Conservation (phyloP, 64 coral and sea anemone genomes). For the Catalaphyllia jardinei region DNA sequence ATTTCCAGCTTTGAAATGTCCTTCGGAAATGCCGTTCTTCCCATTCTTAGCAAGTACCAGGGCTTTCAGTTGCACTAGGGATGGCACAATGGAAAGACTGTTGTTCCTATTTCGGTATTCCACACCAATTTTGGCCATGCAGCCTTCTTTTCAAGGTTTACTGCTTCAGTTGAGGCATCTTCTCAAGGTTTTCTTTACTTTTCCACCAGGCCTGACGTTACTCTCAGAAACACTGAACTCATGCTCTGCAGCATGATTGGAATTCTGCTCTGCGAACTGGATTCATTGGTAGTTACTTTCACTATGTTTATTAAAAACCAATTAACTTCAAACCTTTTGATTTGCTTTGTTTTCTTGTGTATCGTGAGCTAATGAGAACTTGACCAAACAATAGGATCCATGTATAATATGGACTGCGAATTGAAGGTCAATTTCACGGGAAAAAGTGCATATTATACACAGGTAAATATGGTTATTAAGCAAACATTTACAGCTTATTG, state of each 20-base stretch:
- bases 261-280: neutral
- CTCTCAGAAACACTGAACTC: too few species aligned
- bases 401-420: too few species aligned
- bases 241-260: neutral
- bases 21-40: conserved; percentile 28
- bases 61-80: conserved; percentile 29
- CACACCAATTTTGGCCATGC: neutral
- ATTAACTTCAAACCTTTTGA: too few species aligned
- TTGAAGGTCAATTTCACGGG: too few species aligned
- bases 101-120: conserved; percentile 1
- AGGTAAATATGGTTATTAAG: too few species aligned
- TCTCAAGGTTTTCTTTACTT: neutral
- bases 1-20: conserved; percentile 12
- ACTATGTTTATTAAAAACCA: too few species aligned
- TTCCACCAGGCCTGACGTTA: neutral
- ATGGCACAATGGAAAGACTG: neutral
- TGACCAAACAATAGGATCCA: too few species aligned
- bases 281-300: neutral
- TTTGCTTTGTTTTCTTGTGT: too few species aligned
- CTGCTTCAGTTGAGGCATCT: neutral
- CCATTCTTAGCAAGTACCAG: neutral
- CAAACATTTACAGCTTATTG: too few species aligned
- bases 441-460: too few species aligned
- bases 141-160: neutral
- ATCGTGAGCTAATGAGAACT: too few species aligned